Conservation (phyloP, 2,797 vertebrate genomes). For the Sebastes melanostomus region DNA sequence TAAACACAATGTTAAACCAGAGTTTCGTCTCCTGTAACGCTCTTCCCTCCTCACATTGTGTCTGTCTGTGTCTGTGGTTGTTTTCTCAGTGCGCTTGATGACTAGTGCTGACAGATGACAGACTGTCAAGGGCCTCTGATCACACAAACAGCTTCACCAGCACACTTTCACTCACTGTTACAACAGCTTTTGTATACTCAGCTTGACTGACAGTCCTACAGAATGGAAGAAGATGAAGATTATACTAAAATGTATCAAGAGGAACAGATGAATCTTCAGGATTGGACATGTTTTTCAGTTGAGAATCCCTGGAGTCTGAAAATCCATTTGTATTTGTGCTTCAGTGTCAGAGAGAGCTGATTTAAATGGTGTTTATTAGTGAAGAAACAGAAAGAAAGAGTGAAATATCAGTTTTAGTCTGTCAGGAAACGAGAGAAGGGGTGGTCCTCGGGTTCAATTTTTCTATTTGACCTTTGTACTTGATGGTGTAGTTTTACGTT, state of each 20-base stretch:
- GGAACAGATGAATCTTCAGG: neutral
- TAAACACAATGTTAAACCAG: constrained; percentile 36
- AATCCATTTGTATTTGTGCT: neutral
- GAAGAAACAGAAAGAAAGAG: neutral
- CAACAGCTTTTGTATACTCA: constrained; percentile 9
- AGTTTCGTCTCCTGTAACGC: constrained; percentile 28
- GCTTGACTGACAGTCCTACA: neutral
- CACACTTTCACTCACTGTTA: constrained; percentile 63
- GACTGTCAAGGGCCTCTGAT: constrained; percentile 74
- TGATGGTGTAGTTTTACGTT: constrained; percentile 72
- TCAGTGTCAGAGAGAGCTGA: neutral
- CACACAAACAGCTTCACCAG: constrained; percentile 63
- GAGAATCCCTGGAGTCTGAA: too few relatives aligned
- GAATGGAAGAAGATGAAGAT: neutral
- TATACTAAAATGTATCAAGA: neutral
- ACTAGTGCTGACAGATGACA: constrained; percentile 73
- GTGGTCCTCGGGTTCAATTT: constrained; percentile 42
- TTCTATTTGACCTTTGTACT: constrained; percentile 66
- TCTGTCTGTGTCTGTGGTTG: constrained; percentile 54
- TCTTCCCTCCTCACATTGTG: constrained; percentile 30
- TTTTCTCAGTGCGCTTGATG: constrained; percentile 62
- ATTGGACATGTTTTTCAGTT: neutral
- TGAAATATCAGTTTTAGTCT: constrained; percentile 4
- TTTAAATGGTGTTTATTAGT: neutral
- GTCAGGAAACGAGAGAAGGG: constrained; percentile 10